phyloP scores from a whole-genome alignment of 2,888 invertebrate species.

The Clusia tigrina region DNA sequence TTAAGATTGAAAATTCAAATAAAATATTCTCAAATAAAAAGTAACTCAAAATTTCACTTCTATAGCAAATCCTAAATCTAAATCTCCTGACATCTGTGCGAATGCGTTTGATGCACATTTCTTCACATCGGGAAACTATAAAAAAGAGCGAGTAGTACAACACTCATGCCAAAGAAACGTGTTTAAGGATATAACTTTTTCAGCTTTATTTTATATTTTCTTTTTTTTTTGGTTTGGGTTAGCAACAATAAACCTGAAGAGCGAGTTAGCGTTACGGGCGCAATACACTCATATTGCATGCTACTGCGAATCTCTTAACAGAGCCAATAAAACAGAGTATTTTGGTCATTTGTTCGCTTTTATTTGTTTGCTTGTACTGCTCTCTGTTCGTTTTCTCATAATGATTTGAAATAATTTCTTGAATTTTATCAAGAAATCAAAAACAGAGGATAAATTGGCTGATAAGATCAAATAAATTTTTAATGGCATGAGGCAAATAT shows the following conservation, averaged over 20 bases:
- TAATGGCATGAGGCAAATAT: constrained; percentile 1
- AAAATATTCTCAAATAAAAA: too few relatives aligned
- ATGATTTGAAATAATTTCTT: not conserved
- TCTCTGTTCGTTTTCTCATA: not conserved
- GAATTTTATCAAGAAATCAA: constrained; percentile 8
- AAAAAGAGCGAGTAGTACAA: constrained; percentile 11
- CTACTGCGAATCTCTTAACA: constrained; percentile 13
- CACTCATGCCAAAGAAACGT: constrained; percentile 2
- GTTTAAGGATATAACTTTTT: constrained; percentile 21
- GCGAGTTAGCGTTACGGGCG: constrained; percentile 14
- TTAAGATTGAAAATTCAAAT: too few relatives aligned
- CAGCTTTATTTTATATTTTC: too few relatives aligned
- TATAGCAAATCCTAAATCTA: too few relatives aligned
- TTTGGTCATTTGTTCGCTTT: not conserved
- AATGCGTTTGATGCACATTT: constrained; percentile 10
- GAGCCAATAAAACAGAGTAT: constrained; percentile 16
- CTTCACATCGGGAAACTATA: constrained; percentile 19
- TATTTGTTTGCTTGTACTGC: not conserved
- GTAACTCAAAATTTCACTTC: too few relatives aligned
- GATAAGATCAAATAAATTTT: not conserved
- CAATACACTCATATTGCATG: not conserved
- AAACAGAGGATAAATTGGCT: not conserved
- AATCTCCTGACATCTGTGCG: too few relatives aligned
- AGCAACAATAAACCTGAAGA: constrained; percentile 14
- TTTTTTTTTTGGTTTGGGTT: too few relatives aligned